Percentiles rank a stretch among this genome's conserved stretches.
Evolutionary conservation across 2,888 invertebrate species (phyloP).

Genomic region (Carterocephalus palaemon): DNA sequence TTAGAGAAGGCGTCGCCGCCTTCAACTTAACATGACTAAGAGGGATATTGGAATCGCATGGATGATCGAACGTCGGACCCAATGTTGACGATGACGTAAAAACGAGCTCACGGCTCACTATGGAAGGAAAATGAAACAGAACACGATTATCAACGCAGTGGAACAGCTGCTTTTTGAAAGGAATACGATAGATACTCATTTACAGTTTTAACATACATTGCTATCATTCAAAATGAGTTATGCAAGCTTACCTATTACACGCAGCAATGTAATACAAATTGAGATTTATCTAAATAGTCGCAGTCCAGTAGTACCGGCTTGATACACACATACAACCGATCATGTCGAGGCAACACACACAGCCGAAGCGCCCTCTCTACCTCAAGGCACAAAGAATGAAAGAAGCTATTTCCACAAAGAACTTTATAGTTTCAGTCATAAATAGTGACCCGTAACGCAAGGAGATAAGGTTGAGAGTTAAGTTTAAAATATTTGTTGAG

Average conservation of each 20-base stretch:
- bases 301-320: constrained; percentile 27
- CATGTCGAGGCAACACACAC: constrained; percentile 37
- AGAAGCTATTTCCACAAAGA: constrained; percentile 48
- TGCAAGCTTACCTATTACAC: background rate
- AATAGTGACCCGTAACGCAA: constrained; percentile 35
- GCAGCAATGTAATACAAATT: constrained; percentile 24
- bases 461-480: constrained; percentile 26
- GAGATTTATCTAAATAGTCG: constrained; percentile 4
- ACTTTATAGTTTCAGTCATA: constrained; percentile 37
- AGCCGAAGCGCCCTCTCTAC: constrained; percentile 32
- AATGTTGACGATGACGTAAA: constrained; percentile 48
- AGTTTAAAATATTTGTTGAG: background rate
- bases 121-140: constrained; percentile 61
- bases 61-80: constrained; percentile 35
- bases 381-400: constrained; percentile 42
- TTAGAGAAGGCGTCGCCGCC: constrained; percentile 26
- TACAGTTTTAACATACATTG: constrained; percentile 35
- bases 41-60: constrained; percentile 24
- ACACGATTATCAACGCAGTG: constrained; percentile 60
- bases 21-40: constrained; percentile 28
- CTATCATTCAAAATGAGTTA: constrained; percentile 10
- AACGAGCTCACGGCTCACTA: constrained; percentile 39
- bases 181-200: constrained; percentile 2
- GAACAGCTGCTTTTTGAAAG: constrained; percentile 54
- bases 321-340: constrained; percentile 38